Evolutionary conservation across 1,140 invertebrate genomes (phyloP), one percentile per base, ranked within the genome.

Genomic region (Pseudachorutes palmiensis): DNA sequence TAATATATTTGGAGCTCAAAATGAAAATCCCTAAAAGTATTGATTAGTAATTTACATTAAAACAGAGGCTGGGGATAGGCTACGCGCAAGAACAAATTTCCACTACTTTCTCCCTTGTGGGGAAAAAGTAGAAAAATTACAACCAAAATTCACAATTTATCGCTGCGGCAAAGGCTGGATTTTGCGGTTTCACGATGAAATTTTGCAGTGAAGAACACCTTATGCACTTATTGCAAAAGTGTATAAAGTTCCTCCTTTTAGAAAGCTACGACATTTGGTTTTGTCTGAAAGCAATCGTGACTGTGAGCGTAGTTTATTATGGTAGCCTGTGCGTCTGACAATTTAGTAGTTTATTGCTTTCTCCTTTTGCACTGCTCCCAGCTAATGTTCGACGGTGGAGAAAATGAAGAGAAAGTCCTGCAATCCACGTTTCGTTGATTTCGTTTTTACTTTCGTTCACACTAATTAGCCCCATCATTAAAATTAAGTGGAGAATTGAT

Each of bases 41-140:
- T 67, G 66, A 67, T 67, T 67, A 67, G 66, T 48, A 63, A 67
- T 67, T 67, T 67, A 59, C 65, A 66, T 66, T 60, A 58, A 45
- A 14, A 14, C 24, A 14, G 14, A 16, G 51, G 24, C 3, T 5
- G 51, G 51, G 51, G 9, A 19, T 55, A 5, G 9, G 9, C 19
- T 45, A n/a, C n/a, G n/a, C n/a, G n/a, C n/a, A n/a, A n/a, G n/a
- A n/a, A n/a, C n/a, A n/a, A n/a, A n/a, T n/a, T n/a, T n/a, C n/a
- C n/a, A n/a, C n/a, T n/a, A n/a, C n/a, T n/a, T n/a, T n/a, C n/a
- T n/a, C n/a, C n/a, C n/a, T n/a, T n/a, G n/a, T n/a, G n/a, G n/a
- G n/a, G n/a, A n/a, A n/a, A n/a, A n/a, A n/a, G n/a, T n/a, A n/a
- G n/a, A n/a, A n/a, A n/a, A n/a, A n/a, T n/a, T n/a, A n/a, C n/a